A percentile compares a stretch with the other conserved stretches of the same genome.
Evolutionary conservation across 2,113 vertebrate species (phyloP).

Genomic region (Protobothrops flavoviridis): DNA sequence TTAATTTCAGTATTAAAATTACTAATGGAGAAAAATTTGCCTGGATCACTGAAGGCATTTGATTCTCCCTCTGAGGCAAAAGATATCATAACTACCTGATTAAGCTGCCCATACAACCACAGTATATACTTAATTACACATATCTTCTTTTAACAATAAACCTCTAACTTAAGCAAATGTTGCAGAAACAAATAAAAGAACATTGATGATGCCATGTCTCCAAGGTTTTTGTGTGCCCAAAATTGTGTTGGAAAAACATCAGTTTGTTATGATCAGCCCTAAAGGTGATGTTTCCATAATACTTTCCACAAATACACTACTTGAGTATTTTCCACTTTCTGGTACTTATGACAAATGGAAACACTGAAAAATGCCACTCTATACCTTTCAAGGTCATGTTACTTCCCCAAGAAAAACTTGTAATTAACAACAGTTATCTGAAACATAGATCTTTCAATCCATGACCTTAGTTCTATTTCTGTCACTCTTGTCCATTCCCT

Average conservation of each 20-base stretch:
- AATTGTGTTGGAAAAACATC: not conserved
- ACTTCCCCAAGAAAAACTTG: constrained; percentile 2
- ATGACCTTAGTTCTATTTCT: not conserved
- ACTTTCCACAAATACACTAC: not conserved
- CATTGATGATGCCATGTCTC: not conserved
- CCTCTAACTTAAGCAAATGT: not conserved
- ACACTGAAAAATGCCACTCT: not conserved
- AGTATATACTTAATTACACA: not conserved
- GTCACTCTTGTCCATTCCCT: constrained; percentile 2
- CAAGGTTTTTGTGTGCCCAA: not conserved
- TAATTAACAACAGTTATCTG: constrained; percentile 12
- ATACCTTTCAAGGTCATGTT: constrained; percentile 6
- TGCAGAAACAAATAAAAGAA: not conserved
- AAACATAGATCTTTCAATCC: not conserved
- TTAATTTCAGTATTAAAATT: not conserved
- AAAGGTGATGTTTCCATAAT: not conserved
- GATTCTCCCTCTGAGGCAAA: not conserved
- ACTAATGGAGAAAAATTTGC: not conserved
- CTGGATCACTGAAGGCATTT: not conserved
- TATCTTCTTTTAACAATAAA: not conserved
- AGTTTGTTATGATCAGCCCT: not conserved
- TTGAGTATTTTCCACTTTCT: not conserved
- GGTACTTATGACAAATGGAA: constrained; percentile 17
- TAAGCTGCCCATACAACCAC: not conserved
- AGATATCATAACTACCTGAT: not conserved